Conservation (phyloP, 2,888 invertebrate species). For the Meta bourneti region DNA sequence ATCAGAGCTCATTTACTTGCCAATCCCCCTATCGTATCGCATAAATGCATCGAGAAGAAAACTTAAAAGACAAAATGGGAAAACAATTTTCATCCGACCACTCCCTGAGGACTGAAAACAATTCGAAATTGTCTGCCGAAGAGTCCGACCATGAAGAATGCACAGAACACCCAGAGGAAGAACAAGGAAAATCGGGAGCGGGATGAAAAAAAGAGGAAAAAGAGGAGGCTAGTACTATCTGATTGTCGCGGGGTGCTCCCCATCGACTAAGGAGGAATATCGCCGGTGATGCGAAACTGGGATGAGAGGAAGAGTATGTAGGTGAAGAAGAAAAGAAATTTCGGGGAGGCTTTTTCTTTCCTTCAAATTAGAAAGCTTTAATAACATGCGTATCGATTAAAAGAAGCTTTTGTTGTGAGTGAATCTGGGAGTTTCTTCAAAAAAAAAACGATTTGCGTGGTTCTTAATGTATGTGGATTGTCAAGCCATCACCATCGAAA, state of each 20-base stretch:
- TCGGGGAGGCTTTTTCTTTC: constrained; percentile 1
- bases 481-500: not conserved
- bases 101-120: constrained; percentile 53
- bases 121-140: constrained; percentile 56
- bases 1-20: not conserved
- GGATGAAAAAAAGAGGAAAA: not conserved
- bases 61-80: constrained; percentile 29
- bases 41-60: constrained; percentile 3
- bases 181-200: not conserved
- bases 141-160: constrained; percentile 57
- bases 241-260: constrained; percentile 31
- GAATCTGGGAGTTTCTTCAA: not conserved
- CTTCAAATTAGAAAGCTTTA: constrained; percentile 47
- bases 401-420: constrained; percentile 17
- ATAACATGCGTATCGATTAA: constrained; percentile 53
- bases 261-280: constrained; percentile 13
- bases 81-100: constrained; percentile 41
- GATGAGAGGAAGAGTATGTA: not conserved
- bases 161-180: constrained; percentile 28
- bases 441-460: not conserved
- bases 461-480: not conserved
- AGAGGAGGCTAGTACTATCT: not conserved
- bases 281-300: constrained; percentile 33
- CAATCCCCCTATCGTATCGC: not conserved
- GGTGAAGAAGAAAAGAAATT: constrained; percentile 22